Conservation (phyloP, 1,140 invertebrate genomes). For the Polypedilum pembai region DNA sequence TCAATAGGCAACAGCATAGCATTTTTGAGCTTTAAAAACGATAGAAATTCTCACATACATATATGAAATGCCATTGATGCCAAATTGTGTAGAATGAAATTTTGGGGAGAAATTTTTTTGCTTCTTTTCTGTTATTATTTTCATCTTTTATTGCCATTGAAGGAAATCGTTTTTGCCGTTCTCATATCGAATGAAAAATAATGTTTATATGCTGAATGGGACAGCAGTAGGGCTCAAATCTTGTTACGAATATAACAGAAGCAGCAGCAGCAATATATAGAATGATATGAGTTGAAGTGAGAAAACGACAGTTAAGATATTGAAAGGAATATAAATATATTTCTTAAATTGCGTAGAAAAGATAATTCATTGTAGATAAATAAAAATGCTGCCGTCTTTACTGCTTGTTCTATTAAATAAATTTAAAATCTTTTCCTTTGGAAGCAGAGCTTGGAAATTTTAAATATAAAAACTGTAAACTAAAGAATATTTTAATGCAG, state of each 20-base stretch:
- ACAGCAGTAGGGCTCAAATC: not conserved
- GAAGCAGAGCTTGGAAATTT: not conserved
- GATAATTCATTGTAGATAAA: not conserved
- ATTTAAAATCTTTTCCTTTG: not conserved
- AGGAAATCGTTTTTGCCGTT: not conserved
- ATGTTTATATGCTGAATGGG: not conserved
- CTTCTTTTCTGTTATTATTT: no score
- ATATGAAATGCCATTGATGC: slow-evolving; percentile 2
- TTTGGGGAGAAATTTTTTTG: not conserved
- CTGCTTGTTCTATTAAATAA: not conserved
- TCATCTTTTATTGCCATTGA: not conserved
- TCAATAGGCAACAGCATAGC: not conserved
- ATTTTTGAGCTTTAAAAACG: not conserved
- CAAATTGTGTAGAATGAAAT: not conserved
- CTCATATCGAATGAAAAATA: not conserved
- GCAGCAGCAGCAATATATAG: not conserved
- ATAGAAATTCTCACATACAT: not conserved
- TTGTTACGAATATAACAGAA: not conserved
- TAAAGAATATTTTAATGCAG: no score
- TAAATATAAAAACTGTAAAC: not conserved
- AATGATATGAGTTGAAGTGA: not conserved
- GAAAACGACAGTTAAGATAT: not conserved
- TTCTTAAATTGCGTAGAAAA: not conserved
- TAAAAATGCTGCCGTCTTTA: not conserved
- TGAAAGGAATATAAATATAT: not conserved